Base-by-base conservation (phyloP, 1,140 invertebrate species). In the Drosophila takahashii region DNA sequence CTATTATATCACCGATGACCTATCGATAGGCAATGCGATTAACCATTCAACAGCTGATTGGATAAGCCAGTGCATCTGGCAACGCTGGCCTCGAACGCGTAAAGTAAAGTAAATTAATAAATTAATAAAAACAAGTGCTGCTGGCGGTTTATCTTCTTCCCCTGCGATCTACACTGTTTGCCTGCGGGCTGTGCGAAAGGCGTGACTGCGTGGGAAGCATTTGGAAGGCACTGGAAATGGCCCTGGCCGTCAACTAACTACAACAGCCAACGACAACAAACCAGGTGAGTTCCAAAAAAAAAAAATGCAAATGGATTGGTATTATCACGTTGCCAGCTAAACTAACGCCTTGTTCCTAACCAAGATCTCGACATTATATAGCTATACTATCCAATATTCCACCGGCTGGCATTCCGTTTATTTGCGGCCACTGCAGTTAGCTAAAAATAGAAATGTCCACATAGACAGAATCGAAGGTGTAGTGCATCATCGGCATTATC, bases 391-490 rank as follows among this genome's bases (percentile, higher is more conserved):
- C n/a, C n/a, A 15, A 48, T 29, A 27, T 9, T 50, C 29, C 41
- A 22, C 18, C 18, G 32, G 18, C 32, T 34, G 18, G 10, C 44
- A 15, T 48, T 39, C 42, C 26, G 22, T 27, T 27, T 37, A 36
- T 37, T 60, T 34, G 22, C 34, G 61, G 32, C 42, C 34, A 47
- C 34, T 66, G 59, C 59, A 67, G 59, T 50, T 39, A 8, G 32
- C 64, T 67, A 67, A 34, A 67, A 67, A 52, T 67, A 67, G 64
- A 67, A 62, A 34, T 67, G 60, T 67, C 60, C 37, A 66, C 18
- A 65, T 44, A 9, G 45, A 16, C 15, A 18, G 50, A 57, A 11
- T 9, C 5, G 26, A 50, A 50, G 47, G 36, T 56, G 29, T 36
- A 22, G 29, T 26, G 39, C 58, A 50, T 66, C 64, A 16, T 44